Conservation (phyloP, 2,113 vertebrate species). For the Gallinago jamesoni region DNA sequence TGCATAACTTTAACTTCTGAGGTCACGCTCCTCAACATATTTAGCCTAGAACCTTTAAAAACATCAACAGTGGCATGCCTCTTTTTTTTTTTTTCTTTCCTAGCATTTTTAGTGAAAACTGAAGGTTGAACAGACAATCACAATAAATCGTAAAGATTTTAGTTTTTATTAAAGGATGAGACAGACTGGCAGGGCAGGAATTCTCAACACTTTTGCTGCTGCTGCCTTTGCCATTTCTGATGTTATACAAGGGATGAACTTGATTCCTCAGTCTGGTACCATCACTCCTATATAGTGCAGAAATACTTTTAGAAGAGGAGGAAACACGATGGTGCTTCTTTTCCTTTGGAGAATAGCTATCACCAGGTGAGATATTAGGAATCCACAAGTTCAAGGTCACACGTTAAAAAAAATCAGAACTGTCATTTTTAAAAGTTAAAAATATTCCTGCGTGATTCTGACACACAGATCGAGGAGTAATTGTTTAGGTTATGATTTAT, state of each 20-base stretch:
- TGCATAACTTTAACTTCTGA: not conserved
- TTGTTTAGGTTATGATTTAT: not conserved
- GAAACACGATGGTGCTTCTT: accelerated
- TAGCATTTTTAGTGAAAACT: not conserved
- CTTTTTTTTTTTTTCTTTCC: not conserved
- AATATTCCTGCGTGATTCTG: not conserved
- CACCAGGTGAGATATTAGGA: not conserved
- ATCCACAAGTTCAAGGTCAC: not conserved
- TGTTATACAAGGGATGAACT: not conserved
- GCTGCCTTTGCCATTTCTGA: not conserved
- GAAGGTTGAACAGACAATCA: not conserved
- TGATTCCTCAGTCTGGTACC: not conserved
- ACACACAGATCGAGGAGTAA: not conserved
- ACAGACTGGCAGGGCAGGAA: not conserved
- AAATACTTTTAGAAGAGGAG: not conserved
- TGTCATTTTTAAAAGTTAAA: not conserved
- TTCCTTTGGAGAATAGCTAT: not conserved
- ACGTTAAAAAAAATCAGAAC: not conserved
- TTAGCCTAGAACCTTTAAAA: not conserved
- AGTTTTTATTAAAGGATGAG: not conserved
- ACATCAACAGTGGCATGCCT: not conserved
- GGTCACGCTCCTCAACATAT: not conserved
- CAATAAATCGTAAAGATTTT: not conserved
- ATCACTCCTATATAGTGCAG: not conserved
- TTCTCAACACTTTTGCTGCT: not conserved